These are phyloP conservation scores for Falco concolor DNA, from an alignment of 2,797 vertebrate species.

Conservation along the genomic window DNA sequence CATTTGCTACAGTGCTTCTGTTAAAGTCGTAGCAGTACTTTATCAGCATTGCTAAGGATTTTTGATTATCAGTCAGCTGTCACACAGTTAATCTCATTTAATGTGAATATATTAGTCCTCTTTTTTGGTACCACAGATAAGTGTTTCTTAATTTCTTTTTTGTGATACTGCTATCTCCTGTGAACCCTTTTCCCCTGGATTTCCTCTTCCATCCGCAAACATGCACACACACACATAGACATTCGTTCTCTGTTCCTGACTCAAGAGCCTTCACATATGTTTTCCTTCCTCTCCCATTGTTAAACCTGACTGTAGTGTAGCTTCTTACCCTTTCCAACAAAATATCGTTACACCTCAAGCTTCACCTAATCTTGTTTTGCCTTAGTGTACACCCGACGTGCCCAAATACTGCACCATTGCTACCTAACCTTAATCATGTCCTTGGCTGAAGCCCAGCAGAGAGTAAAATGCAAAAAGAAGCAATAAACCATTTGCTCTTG, in stretches of 20 bases:
- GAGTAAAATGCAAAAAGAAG: neutral
- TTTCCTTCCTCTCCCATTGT: neutral
- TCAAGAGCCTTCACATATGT: neutral
- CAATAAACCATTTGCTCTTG: neutral
- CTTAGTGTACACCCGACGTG: neutral
- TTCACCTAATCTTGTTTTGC: neutral
- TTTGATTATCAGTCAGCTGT: neutral
- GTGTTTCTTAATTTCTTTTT: neutral
- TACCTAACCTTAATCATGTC: neutral
- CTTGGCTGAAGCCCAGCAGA: neutral
- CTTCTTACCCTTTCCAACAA: neutral
- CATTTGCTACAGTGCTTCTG: neutral
- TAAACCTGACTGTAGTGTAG: neutral
- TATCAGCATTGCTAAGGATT: neutral
- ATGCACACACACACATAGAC: accelerated
- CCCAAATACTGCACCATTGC: neutral
- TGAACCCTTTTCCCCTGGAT: neutral
- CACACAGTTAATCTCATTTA: neutral
- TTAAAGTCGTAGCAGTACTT: neutral
- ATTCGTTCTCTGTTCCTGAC: neutral
- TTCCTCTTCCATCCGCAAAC: neutral
- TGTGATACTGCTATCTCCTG: neutral
- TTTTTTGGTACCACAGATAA: neutral
- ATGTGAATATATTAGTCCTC: neutral
- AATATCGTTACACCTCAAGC: neutral